Evolutionary conservation across 2,888 invertebrate species (phyloP).

Genomic region (Blomia tropicalis): DNA sequence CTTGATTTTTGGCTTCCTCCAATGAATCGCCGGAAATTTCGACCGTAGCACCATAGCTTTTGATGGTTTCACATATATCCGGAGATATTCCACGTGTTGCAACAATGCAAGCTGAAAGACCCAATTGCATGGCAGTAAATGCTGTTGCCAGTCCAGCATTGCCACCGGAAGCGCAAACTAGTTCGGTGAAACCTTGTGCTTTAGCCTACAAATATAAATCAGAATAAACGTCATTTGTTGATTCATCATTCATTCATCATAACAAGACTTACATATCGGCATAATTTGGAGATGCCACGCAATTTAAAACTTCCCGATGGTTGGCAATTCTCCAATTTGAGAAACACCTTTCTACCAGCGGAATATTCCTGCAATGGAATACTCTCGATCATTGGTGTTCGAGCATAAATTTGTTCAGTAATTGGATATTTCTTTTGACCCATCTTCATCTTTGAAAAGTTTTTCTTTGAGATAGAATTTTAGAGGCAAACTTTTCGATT

Average conservation of each 20-base stretch:
- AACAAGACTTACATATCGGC: constrained; percentile 35
- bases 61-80: constrained; percentile 34
- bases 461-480: too few species aligned
- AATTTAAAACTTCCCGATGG: constrained; percentile 41
- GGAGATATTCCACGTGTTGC: constrained; percentile 36
- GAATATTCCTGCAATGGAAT: background rate
- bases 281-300: constrained; percentile 38
- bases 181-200: constrained; percentile 19
- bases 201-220: constrained; percentile 5
- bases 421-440: background rate
- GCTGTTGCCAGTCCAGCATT: constrained; percentile 42
- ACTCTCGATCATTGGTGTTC: constrained; percentile 20
- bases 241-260: background rate
- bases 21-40: constrained; percentile 37
- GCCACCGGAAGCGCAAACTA: constrained; percentile 41
- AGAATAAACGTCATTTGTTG: background rate
- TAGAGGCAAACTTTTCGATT: too few species aligned
- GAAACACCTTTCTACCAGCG: constrained; percentile 32
- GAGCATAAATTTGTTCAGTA: constrained; percentile 1
- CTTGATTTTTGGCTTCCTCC: constrained; percentile 37
- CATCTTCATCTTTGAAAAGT: background rate
- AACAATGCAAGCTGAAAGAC: constrained; percentile 36
- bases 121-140: constrained; percentile 36
- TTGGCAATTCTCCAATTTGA: constrained; percentile 41
- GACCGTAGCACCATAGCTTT: constrained; percentile 35